These are phyloP conservation scores for Sebastes matsubarae DNA, from an alignment of 2,797 vertebrate genomes.

Conservation along the genomic window DNA sequence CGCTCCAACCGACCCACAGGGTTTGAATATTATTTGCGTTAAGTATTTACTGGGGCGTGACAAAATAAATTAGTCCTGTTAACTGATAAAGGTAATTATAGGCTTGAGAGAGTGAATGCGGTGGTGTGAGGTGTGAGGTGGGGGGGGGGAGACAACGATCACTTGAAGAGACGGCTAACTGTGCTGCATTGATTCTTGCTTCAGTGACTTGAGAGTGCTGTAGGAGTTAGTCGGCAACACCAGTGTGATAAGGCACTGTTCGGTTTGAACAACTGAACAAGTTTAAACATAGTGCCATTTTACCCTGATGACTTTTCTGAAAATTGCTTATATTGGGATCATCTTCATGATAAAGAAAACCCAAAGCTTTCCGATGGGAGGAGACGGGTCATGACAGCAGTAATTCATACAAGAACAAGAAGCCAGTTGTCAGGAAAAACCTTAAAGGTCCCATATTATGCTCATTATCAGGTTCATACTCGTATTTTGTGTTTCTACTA, in stretches of 20 bases:
- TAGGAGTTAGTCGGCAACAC: not conserved
- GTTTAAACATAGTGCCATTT: no score
- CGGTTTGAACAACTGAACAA: not conserved
- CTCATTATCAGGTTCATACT: no score
- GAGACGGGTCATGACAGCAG: not conserved
- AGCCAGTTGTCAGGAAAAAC: not conserved
- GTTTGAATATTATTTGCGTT: constrained; percentile 76
- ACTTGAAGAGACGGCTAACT: constrained; percentile 9
- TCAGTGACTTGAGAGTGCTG: constrained; percentile 10
- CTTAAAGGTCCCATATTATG: no score
- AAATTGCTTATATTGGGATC: no score
- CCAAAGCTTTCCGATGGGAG: no score
- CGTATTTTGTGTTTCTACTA: no score
- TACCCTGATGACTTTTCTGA: no score
- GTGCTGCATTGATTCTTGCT: constrained; percentile 14
- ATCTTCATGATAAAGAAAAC: no score
- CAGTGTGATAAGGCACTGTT: not conserved
- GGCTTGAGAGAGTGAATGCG: constrained; percentile 28
- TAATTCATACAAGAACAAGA: not conserved
- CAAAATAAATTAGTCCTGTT: constrained; percentile 81
- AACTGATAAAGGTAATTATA: constrained; percentile 81
- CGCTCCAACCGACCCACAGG: constrained; percentile 40
- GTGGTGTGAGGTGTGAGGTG: not conserved
- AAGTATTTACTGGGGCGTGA: constrained; percentile 78
- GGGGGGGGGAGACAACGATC: constrained; percentile 24